Evolutionary conservation across 2,888 invertebrate genomes (phyloP).

Genomic region (Opisthograptis luteolata): DNA sequence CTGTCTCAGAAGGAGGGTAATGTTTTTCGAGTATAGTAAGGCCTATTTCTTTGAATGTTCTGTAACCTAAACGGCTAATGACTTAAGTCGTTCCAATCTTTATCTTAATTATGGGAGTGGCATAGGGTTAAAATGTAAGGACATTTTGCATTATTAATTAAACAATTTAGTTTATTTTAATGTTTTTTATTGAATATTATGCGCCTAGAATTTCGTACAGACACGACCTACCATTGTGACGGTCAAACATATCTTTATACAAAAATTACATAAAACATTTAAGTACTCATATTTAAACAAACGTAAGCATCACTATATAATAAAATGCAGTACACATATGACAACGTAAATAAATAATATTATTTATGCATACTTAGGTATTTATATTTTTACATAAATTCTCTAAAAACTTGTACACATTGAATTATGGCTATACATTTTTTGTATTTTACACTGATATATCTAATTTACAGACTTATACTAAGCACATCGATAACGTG

Average conservation of each 20-base stretch:
- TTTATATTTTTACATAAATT: conserved; percentile 33
- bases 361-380: no score
- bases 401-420: conserved; percentile 35
- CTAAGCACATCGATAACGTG: conserved; percentile 26
- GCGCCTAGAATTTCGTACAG: conserved; percentile 31
- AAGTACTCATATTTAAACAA: conserved; percentile 18
- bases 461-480: conserved; percentile 20
- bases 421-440: conserved; percentile 17
- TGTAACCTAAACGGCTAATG: no score
- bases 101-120: no score
- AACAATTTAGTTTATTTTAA: conserved; percentile 15
- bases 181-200: conserved; percentile 36
- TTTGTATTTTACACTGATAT: conserved; percentile 19
- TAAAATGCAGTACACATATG: conserved; percentile 33
- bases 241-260: conserved; percentile 20
- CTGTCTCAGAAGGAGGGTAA: no score
- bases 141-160: conserved; percentile 2
- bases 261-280: conserved; percentile 30
- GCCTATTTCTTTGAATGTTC: no score
- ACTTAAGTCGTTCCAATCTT: no score
- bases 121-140: background rate
- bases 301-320: conserved; percentile 30
- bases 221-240: conserved; percentile 36
- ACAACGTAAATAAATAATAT: no score
- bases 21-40: no score